phyloP scores from a whole-genome alignment of 2,113 vertebrate genomes.

The Stercorarius parasiticus region DNA sequence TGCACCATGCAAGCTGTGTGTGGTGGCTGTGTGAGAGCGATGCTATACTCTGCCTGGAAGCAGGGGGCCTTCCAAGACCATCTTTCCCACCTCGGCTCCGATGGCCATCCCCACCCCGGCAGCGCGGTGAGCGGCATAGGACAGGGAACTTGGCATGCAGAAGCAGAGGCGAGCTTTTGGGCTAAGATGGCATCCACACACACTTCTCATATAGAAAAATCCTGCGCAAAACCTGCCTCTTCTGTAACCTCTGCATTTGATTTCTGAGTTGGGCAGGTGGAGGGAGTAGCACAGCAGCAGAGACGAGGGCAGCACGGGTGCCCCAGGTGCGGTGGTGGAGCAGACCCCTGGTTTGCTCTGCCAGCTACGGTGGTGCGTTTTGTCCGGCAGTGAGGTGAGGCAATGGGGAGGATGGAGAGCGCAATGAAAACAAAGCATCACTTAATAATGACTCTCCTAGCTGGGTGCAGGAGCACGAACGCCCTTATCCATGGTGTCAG shows the following conservation, averaged over 20 bases:
- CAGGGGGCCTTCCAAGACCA: conserved; percentile 66
- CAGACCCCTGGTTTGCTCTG: not conserved
- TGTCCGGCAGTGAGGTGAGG: not conserved
- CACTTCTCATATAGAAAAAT: not conserved
- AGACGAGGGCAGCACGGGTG: not conserved
- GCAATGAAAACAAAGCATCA: not conserved
- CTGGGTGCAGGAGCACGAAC: not conserved
- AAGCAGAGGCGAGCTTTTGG: not conserved
- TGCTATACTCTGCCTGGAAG: conserved; percentile 56
- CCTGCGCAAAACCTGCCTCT: not conserved
- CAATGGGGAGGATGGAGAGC: not conserved
- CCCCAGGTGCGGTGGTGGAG: accelerated
- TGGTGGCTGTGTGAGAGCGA: not conserved
- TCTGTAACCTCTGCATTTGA: not conserved
- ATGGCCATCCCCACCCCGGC: not conserved
- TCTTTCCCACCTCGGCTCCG: not conserved
- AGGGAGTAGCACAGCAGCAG: not conserved
- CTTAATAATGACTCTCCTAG: not conserved
- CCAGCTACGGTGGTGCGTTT: not conserved
- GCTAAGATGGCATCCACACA: not conserved
- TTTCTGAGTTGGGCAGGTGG: not conserved
- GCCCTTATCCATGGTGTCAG: not conserved
- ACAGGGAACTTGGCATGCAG: not conserved
- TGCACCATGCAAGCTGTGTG: not conserved
- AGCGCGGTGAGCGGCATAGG: not conserved